A percentile compares a stretch with the other conserved stretches of the same genome.
phyloP scores from a whole-genome alignment of 2,113 vertebrate genomes.

The Piaya cayana region DNA sequence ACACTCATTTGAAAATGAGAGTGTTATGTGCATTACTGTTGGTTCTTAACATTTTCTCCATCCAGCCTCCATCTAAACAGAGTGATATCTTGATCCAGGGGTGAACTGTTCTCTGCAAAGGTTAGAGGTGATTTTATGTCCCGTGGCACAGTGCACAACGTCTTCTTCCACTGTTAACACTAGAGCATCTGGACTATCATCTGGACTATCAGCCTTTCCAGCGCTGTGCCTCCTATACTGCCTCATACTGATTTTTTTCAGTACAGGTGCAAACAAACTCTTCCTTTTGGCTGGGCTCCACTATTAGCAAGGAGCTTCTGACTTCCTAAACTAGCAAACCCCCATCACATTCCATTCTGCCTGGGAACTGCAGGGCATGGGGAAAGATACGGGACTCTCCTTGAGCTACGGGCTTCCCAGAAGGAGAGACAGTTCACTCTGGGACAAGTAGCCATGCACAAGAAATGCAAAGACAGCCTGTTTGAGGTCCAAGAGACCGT shows the following conservation, averaged over 20 bases:
- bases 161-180: not conserved
- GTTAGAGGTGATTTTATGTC: not conserved
- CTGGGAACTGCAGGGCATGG: not conserved
- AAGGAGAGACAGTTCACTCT: not conserved
- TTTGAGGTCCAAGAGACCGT: not conserved
- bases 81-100: not conserved
- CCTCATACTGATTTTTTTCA: not conserved
- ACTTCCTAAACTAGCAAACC: not conserved
- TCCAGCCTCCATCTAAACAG: not conserved
- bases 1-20: not conserved
- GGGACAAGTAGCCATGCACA: not conserved
- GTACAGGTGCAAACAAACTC: not conserved
- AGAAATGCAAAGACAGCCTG: not conserved
- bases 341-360: not conserved
- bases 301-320: rapidly evolving
- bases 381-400: not conserved
- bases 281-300: not conserved
- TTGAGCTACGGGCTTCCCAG: not conserved
- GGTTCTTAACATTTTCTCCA: not conserved
- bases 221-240: not conserved
- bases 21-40: rapidly evolving
- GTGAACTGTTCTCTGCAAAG: not conserved
- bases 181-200: not conserved
- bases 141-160: not conserved
- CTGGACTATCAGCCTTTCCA: not conserved